Conservation (phyloP, 2,113 vertebrate genomes). For the Stigmatopora argus region DNA sequence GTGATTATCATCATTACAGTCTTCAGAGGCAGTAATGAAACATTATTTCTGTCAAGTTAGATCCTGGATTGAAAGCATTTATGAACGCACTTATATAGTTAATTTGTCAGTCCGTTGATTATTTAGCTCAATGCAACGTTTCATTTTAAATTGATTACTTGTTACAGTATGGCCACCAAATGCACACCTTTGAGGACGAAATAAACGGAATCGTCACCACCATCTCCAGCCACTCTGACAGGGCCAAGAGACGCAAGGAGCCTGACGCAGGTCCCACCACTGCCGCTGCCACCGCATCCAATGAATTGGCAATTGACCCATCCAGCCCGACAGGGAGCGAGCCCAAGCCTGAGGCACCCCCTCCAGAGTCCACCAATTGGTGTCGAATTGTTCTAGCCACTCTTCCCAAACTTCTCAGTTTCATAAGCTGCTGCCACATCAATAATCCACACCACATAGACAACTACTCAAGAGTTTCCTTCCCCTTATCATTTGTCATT, state of each 20-base stretch:
- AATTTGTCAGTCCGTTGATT: neutral
- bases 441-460: conserved; percentile 90
- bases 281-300: conserved; percentile 25
- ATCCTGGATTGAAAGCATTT: too few relatives aligned
- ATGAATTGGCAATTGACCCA: conserved; percentile 52
- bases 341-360: conserved; percentile 55
- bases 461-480: conserved; percentile 84
- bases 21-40: conserved; percentile 11
- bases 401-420: conserved; percentile 70
- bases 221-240: conserved; percentile 59
- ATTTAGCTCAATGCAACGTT: neutral
- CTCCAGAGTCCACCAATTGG: conserved; percentile 51
- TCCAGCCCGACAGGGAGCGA: conserved; percentile 58
- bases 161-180: conserved; percentile 65
- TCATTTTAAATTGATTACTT: neutral
- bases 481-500: conserved; percentile 81
- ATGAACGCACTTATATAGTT: neutral
- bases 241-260: conserved; percentile 65
- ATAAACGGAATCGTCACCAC: conserved; percentile 77
- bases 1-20: conserved; percentile 3
- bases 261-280: conserved; percentile 11
- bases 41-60: neutral
- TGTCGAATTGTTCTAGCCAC: conserved; percentile 60
- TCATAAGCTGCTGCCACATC: conserved; percentile 76
- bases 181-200: conserved; percentile 73